Conservation (phyloP, 2,113 vertebrate species). For the Trinectes maculatus region DNA sequence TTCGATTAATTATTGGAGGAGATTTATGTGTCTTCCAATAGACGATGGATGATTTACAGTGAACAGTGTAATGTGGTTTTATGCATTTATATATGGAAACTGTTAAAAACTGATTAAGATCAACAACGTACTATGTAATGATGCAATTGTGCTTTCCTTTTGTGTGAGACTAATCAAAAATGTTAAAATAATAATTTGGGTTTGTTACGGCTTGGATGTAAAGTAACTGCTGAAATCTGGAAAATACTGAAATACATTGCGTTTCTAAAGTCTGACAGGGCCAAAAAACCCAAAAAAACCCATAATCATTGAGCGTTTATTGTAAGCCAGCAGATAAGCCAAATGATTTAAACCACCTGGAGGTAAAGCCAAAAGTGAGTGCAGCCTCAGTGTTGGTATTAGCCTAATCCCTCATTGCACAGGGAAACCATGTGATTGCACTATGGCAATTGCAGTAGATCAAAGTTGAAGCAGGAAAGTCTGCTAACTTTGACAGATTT, state of each 20-base stretch:
- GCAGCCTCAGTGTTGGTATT: background rate
- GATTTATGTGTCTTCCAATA: background rate
- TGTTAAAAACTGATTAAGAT: slow-evolving; percentile 1
- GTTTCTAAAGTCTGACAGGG: background rate
- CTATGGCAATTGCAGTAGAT: background rate
- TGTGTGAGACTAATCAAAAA: too few species aligned
- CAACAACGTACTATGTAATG: slow-evolving; percentile 1
- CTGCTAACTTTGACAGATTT: background rate
- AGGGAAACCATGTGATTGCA: background rate
- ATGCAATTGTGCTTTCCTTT: background rate
- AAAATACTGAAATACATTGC: background rate
- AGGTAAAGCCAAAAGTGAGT: background rate
- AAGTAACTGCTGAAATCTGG: background rate
- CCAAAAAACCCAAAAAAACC: background rate
- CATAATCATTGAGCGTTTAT: too few species aligned
- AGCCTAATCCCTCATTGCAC: slow-evolving; percentile 2
- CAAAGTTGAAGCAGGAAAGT: background rate
- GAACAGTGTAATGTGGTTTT: slow-evolving; percentile 7
- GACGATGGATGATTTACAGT: slow-evolving; percentile 33
- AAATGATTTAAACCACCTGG: background rate
- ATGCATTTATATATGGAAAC: background rate
- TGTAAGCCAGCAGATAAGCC: background rate
- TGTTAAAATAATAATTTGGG: background rate
- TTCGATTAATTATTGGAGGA: slow-evolving; percentile 7
- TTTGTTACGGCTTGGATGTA: background rate